Base-by-base conservation (phyloP, 2,888 invertebrate genomes). In the Aricia artaxerxes region DNA sequence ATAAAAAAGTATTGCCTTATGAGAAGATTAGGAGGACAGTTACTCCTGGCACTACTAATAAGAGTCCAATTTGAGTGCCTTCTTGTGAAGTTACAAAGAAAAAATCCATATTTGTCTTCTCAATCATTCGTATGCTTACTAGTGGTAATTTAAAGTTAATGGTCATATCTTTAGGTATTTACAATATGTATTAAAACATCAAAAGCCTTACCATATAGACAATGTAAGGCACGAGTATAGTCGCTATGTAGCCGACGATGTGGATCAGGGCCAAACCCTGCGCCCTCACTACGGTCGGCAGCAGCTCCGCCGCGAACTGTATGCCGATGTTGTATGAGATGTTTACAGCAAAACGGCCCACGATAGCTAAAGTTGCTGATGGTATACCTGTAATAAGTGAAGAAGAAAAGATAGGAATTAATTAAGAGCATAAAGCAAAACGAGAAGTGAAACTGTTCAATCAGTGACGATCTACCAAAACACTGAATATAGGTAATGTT, bases 271-370 rank as follows among this genome's bases (percentile, higher is more conserved):
- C 97, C 0, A 98, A 96, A 0, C 98, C 98, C 88, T 98, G 98
- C 0, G 97, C 98, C 44, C 98, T 91, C 0, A 98, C 97, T 0
- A 98, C 97, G 0, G 98, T 98, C 0, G 98, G 98, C 4, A 98
- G 88, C 7, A 98, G 91, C 88, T 98, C 98, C 0, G 98, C 98
- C 0, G 97, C 98, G 88, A 98, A 98, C 85, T 98, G 98, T 82
- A 98, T 95, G 0, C 98, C 98, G 82, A 98, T 97, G 87, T 98
- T 98, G 89, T 97, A 98, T 0, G 98, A 97, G 64, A 98, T 97
- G 88, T 98, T 98, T 2, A 98, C 97, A 79, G 97, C 97, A 85
- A 98, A 98, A 40, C 98, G 93, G 1, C 98, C 98, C 44, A 97
- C 92, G 60, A 98, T 97, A 1, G 98, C 98, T 78, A 98, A 89